Evolutionary conservation across 2,113 vertebrate genomes (phyloP), one percentile per base, ranked within the genome.

Genomic region (Ifrita kowaldi): DNA sequence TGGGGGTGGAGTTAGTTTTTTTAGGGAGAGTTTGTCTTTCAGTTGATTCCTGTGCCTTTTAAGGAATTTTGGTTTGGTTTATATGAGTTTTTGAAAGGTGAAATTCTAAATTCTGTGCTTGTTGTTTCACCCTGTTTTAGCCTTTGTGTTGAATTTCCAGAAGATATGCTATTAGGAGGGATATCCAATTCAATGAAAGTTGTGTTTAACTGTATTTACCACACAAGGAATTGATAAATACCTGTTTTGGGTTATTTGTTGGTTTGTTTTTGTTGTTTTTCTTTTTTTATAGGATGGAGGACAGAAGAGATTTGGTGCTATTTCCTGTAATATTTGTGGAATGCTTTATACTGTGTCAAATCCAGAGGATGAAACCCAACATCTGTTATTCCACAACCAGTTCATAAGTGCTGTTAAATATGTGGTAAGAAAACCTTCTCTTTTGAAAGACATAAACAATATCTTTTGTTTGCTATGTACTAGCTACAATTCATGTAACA

Each of bases 331-430:
- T 83, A 98, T 99, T 91, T 99, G 99, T 98, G 99, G 99, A 96
- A 99, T 99, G 99, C 98, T 99, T 74, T 99, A 99, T 84, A 99
- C 99, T 27, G 99, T 98, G 46, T 98, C 99, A 96, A 99, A 99
- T 96, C 98, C 99, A 12, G 99, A 99, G 89, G 99, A 99, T 90
- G 99, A 99, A 97, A 98, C 99, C 41, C 99, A 99, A 52, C 99
- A 99, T 95, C 97, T 99, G 37, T 98, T 99, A 53, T 99, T 99
- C 96, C 99, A 99, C 98, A 99, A 99, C 97, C 99, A 99, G 97
- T 99, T 99, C 96, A 98, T 99, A 98, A 99, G 99, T 90, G 99
- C 99, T 88, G 99, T 99, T 89, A 99, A 98, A 98, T 99, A 99
- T 24, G 99, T 99, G 99, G 99, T 99, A 98, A 98, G 99, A 93